Percentiles rank a stretch among this genome's conserved stretches.
Conservation (phyloP, 2,797 vertebrate genomes). For the Platyrinchus mystaceus region DNA sequence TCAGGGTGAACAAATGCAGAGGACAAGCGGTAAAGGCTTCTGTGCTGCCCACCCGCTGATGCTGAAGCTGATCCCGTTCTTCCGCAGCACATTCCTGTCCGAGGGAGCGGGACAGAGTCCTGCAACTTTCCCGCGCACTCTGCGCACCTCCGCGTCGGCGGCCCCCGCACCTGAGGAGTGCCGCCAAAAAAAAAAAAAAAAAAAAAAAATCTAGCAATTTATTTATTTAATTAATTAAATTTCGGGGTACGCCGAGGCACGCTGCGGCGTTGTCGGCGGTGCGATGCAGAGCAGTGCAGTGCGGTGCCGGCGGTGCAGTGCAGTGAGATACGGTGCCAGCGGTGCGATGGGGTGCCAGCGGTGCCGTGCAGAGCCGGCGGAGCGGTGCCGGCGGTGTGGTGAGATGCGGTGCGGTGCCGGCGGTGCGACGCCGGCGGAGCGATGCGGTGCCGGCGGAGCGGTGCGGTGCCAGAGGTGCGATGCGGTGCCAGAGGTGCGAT, state of each 20-base stretch:
- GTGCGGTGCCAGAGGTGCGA: background rate
- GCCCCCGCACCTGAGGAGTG: background rate
- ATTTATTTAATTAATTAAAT: background rate
- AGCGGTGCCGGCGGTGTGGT: background rate
- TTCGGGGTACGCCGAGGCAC: background rate
- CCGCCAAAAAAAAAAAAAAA: background rate
- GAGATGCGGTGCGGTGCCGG: background rate
- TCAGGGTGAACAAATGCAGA: rapidly evolving
- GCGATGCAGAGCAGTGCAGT: background rate
- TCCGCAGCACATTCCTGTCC: too few relatives aligned
- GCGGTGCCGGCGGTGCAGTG: background rate
- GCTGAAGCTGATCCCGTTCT: background rate
- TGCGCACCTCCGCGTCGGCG: background rate
- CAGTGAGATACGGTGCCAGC: background rate
- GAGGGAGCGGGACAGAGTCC: background rate
- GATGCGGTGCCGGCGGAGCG: background rate
- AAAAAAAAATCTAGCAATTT: background rate
- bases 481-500: background rate
- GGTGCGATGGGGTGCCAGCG: background rate
- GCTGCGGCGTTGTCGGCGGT: background rate
- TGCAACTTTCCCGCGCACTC: rapidly evolving
- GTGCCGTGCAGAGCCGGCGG: background rate
- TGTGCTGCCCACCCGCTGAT: rapidly evolving
- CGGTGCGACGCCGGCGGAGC: background rate
- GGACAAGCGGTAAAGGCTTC: rapidly evolving